Base-by-base conservation (phyloP, 2,888 invertebrate species). In the Monoplex corrugatus region DNA sequence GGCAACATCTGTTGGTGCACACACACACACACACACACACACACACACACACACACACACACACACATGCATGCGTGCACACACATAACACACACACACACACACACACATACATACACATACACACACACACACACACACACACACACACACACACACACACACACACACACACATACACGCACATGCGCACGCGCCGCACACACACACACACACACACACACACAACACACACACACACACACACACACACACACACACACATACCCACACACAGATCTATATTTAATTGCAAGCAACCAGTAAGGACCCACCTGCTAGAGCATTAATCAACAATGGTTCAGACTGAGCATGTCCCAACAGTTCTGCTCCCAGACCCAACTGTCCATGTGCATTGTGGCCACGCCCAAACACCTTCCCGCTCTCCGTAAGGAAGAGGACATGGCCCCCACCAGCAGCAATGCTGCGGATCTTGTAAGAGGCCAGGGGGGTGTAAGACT, bases 321-420 rank as follows among this genome's bases (percentile, higher is more conserved):
- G 89, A 28, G 78, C 88, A 28, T 91, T 90, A 23, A 95, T 92
- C 43, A 93, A 84, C 35, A 91, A 89, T 19, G 95, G 95, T 90
- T 95, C 94, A 90, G 91, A 91, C 68, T 88, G 88, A 0, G 88
- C 88, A 23, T 68, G 88, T 10, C 89, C 89, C 13, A 83, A n/a
- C 6, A 93, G 92, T 16, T 92, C 91, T 13, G 91, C 88, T 16
- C 93, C 95, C 78, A 94, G 90, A 8, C 95, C 96, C 44, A 96
- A 92, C 92, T 96, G 96, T 23, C 95, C 95, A 90, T 92, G 88
- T 40, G 93, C 91, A 89, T 95, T 95, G 89, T 91, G 93, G 0
- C 96, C 96, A 90, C 93, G 94, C 35, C 93, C 92, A 91, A 92
- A 95, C 45, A 96, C 93, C 88, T 92, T 90, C 44, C 94, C 93